A percentile compares a stretch with the other conserved stretches of the same genome.
Evolutionary conservation across 2,888 invertebrate species (phyloP).

Genomic region (Sphecodes monilicornis): DNA sequence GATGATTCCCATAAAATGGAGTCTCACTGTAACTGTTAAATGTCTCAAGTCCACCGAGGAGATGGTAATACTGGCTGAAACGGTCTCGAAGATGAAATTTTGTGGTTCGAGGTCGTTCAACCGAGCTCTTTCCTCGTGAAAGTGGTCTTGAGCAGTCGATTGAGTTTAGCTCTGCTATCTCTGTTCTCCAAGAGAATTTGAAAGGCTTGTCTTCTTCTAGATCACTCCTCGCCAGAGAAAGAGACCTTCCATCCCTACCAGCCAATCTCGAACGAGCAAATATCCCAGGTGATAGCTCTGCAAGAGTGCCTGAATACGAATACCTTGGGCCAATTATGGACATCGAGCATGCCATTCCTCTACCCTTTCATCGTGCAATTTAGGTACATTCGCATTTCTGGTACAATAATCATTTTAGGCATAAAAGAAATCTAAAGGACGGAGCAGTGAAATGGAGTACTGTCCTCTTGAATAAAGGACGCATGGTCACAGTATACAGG

Average conservation of each 20-base stretch:
- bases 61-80: background rate
- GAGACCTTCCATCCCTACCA: conserved; percentile 75
- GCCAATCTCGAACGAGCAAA: conserved; percentile 84
- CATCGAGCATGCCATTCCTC: conserved; percentile 86
- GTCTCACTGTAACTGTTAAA: background rate
- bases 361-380: conserved; percentile 86
- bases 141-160: background rate
- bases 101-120: background rate
- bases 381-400: conserved; percentile 80
- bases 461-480: no score
- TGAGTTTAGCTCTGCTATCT: background rate
- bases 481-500: no score
- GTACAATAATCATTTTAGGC: no score
- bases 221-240: conserved; percentile 27
- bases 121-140: background rate
- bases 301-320: conserved; percentile 86
- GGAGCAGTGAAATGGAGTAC: no score
- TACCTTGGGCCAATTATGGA: conserved; percentile 86
- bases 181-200: background rate
- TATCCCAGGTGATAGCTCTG: conserved; percentile 85
- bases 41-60: background rate
- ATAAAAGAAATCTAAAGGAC: no score
- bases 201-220: conserved; percentile 27
- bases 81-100: background rate
- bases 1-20: background rate